A percentile compares a stretch with the other conserved stretches of the same genome.
These are phyloP conservation scores for Ceyx cyanopectus DNA, from an alignment of 2,113 vertebrate species.

Conservation along the genomic window DNA sequence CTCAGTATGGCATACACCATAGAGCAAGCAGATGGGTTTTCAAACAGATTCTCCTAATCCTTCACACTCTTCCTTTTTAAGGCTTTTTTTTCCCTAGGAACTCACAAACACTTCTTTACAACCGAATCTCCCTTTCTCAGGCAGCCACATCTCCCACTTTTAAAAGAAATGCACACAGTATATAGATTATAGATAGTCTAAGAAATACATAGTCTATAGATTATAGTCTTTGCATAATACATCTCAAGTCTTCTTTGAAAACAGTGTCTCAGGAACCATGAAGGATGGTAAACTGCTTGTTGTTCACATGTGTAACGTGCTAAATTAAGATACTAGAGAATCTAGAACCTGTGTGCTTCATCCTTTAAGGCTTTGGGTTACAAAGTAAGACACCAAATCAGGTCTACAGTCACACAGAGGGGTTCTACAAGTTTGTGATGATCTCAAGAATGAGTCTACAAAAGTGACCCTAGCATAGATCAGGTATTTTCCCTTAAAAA, in stretches of 20 bases:
- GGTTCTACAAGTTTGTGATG: neutral
- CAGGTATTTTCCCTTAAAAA: neutral
- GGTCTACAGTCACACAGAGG: neutral
- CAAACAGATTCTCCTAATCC: neutral
- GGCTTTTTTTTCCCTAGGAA: neutral
- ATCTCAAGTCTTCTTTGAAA: neutral
- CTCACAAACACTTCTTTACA: neutral
- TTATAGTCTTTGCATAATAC: neutral
- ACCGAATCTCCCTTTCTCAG: neutral
- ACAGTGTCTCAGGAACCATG: neutral
- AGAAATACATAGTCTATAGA: neutral
- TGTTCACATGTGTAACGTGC: accelerated
- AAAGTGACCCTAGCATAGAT: neutral
- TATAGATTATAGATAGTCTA: neutral
- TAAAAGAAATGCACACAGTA: neutral
- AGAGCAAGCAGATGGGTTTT: neutral
- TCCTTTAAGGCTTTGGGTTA: neutral
- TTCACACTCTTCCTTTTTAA: neutral
- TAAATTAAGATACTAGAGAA: neutral
- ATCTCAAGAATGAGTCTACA: neutral
- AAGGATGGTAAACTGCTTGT: neutral
- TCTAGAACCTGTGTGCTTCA: neutral
- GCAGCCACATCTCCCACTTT: neutral
- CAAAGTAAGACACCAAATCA: neutral
- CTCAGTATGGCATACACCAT: neutral